Evolutionary conservation across 2,113 vertebrate species (phyloP).

Genomic region (Corythaixoides concolor): DNA sequence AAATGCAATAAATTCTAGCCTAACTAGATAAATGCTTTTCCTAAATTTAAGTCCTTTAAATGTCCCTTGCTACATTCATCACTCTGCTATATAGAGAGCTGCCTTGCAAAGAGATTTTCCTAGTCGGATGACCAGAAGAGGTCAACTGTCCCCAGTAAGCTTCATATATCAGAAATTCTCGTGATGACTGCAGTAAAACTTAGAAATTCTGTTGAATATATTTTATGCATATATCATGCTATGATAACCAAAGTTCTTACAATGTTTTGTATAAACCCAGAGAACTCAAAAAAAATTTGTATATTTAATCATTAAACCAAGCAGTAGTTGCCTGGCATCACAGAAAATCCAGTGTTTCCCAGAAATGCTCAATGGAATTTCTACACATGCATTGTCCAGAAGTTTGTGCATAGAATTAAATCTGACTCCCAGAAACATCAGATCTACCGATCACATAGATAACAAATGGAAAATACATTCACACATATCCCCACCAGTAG

Average conservation of each 20-base stretch:
- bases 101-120: not conserved
- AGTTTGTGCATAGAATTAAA: not conserved
- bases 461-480: not conserved
- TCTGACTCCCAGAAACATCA: not conserved
- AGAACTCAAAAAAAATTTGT: not conserved
- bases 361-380: not conserved
- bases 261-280: not conserved
- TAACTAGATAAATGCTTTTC: not conserved
- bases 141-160: not conserved
- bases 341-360: not conserved
- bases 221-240: not conserved
- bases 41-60: not conserved
- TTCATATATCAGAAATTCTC: not conserved
- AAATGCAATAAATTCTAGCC: not conserved
- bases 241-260: not conserved
- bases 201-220: not conserved
- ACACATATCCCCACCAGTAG: rapidly evolving
- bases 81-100: not conserved
- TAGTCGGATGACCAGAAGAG: not conserved
- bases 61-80: not conserved
- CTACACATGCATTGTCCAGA: not conserved
- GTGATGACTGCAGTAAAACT: not conserved
- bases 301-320: not conserved
- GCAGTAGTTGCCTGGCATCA: not conserved
- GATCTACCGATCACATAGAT: not conserved